Evolutionary conservation across 30 jellyfish, hydroid and myxozoan genomes (phyloP), one percentile per base, ranked within the genome.

Genomic region (Aurelia aurita): DNA sequence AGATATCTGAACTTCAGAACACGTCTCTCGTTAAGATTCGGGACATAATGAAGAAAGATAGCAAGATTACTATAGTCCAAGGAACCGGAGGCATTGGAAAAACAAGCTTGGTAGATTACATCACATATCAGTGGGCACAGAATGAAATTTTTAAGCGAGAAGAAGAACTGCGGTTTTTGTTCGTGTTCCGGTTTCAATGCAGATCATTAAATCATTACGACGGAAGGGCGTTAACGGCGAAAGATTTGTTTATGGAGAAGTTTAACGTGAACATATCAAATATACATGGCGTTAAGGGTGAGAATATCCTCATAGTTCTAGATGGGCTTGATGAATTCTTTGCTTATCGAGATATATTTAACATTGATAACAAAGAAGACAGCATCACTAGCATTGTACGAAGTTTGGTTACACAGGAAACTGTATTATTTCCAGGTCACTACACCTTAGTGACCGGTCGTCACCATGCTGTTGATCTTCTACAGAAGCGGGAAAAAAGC

Each of bases 391-490:
- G 28, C 23, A 22, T 55, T 2, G 66, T 55, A 22, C 66, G 66
- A 55, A 3, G 27, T 11, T 55, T 55, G 5, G 10, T 55, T 18
- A 22, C 23, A 55, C 27, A 55, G 28, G 66, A 55, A 19, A 55
- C 66, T 3, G 27, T 55, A 9, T 19, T 55, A 55, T 55, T 55
- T 55, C 66, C 66, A 55, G 66, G 66, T 18, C 66, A 55, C 10
- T 55, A 55, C 28, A 55, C 66, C 28, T 22, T 55, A 18, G 28
- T 55, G 23, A 55, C 66, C 28, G 66, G 66, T 55, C 66, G 66
- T 55, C 27, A 19, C 28, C 66, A 55, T 55, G 66, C 66, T 19
- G 66, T 55, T 55, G 66, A 55, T 55, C 10, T 55, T 22, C 66
- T 55, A 9, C 23, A 22, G 28, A 22, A 19, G 10, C 23, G 66